These are phyloP conservation scores for Pterostichus madidus DNA, from an alignment of 2,888 invertebrate genomes.

Conservation along the genomic window DNA sequence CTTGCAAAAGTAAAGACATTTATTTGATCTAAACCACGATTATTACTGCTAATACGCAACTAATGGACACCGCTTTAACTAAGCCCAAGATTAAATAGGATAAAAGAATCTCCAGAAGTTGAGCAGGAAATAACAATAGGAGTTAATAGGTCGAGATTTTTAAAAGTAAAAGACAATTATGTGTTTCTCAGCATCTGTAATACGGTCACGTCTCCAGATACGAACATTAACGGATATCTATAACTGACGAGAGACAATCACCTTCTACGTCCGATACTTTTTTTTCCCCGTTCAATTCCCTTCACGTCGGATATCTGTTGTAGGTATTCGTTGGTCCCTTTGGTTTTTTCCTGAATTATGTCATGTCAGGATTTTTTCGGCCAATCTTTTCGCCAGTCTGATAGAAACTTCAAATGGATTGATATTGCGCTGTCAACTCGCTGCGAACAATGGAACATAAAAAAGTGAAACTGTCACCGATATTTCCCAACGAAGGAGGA, in stretches of 20 bases:
- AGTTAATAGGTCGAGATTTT: constrained; percentile 38
- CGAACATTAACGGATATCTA: constrained; percentile 51
- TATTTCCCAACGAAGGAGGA: constrained; percentile 9
- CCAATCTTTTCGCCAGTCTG: constrained; percentile 58
- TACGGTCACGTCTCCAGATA: constrained; percentile 3
- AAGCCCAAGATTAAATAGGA: too few species aligned
- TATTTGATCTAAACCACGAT: too few species aligned
- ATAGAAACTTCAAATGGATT: constrained; percentile 64
- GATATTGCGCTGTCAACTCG: constrained; percentile 59
- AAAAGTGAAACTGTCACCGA: constrained; percentile 24
- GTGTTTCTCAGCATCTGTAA: neutral
- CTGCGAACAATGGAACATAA: constrained; percentile 52
- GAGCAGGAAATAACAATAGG: neutral
- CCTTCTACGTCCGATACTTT: constrained; percentile 3
- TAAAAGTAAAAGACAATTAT: constrained; percentile 21
- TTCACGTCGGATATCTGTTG: constrained; percentile 37
- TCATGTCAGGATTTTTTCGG: constrained; percentile 58
- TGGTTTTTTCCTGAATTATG: constrained; percentile 49
- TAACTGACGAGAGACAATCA: constrained; percentile 57
- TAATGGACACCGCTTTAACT: too few species aligned
- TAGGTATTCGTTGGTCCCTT: constrained; percentile 6
- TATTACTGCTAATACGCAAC: too few species aligned
- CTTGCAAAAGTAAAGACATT: too few species aligned
- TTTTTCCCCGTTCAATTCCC: constrained; percentile 13
- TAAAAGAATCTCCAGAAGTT: too few species aligned